These are phyloP conservation scores for Drosophila histrio DNA, from an alignment of 2,888 invertebrate species.

Conservation along the genomic window DNA sequence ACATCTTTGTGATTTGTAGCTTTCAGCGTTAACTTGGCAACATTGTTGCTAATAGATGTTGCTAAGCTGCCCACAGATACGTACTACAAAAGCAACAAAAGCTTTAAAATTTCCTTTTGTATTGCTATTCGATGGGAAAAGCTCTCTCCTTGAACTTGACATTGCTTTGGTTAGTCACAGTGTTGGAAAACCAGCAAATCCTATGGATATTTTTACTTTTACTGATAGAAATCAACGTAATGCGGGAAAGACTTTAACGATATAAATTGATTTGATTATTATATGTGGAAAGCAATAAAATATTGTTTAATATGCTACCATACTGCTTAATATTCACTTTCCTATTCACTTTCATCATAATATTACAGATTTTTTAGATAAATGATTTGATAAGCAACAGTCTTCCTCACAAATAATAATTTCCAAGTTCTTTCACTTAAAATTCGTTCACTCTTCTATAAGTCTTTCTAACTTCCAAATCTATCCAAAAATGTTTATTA, in stretches of 20 bases:
- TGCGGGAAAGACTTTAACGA: too few relatives aligned
- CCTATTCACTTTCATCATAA: too few relatives aligned
- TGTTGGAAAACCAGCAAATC: background rate
- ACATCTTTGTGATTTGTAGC: slow-evolving; percentile 71
- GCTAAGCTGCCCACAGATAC: slow-evolving; percentile 38
- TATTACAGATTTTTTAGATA: too few relatives aligned
- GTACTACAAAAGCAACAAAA: slow-evolving; percentile 29
- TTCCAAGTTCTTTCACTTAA: too few relatives aligned
- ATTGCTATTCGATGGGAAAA: slow-evolving; percentile 11
- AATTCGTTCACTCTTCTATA: too few relatives aligned
- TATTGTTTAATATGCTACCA: background rate
- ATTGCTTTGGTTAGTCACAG: background rate
- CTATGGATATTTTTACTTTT: too few relatives aligned
- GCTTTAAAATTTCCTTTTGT: slow-evolving; percentile 21
- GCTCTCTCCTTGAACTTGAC: slow-evolving; percentile 17
- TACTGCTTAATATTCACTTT: too few relatives aligned
- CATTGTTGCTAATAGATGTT: slow-evolving; percentile 77
- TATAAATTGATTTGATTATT: background rate
- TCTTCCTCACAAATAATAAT: too few relatives aligned
- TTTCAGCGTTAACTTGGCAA: slow-evolving; percentile 66
- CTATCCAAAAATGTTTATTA: slow-evolving; percentile 10
- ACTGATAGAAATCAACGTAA: too few relatives aligned
- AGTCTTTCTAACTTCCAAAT: too few relatives aligned
- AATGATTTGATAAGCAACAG: too few relatives aligned
- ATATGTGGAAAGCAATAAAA: background rate